Conservation (phyloP, 2,797 vertebrate species). For the Onychomys leucogaster region DNA sequence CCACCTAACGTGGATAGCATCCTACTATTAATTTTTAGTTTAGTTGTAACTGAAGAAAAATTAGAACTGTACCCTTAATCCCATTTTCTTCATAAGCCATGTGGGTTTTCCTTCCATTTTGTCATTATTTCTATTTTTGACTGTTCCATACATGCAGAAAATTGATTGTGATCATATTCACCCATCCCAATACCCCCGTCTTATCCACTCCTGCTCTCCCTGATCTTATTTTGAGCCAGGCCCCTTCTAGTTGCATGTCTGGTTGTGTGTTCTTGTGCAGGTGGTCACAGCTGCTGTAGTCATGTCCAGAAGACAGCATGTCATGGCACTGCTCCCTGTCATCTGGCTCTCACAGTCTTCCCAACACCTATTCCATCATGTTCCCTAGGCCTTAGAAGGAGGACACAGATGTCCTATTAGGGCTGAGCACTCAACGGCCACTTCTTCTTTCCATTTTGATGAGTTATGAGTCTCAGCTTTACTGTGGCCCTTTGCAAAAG, state of each 20-base stretch:
- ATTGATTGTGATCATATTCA: background rate
- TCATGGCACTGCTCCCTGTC: background rate
- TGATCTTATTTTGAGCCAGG: background rate
- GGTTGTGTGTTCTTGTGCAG: background rate
- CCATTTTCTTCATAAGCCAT: background rate
- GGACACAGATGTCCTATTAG: too few species aligned
- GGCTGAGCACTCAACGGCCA: background rate
- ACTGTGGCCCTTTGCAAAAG: background rate
- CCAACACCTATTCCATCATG: background rate
- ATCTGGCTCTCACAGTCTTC: background rate
- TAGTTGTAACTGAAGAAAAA: background rate
- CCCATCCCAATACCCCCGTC: background rate
- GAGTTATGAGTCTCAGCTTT: background rate
- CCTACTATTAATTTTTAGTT: background rate
- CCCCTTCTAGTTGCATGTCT: background rate
- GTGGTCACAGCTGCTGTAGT: background rate
- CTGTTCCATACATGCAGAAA: background rate
- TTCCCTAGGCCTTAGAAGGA: background rate
- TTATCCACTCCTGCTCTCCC: background rate
- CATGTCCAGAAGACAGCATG: background rate
- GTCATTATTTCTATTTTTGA: background rate
- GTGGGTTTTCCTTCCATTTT: background rate
- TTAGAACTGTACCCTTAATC: background rate
- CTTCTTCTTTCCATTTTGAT: background rate
- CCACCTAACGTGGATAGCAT: background rate